These are phyloP conservation scores for Lagorchestes hirsutus DNA, from an alignment of 2,797 vertebrate genomes.

Conservation along the genomic window DNA sequence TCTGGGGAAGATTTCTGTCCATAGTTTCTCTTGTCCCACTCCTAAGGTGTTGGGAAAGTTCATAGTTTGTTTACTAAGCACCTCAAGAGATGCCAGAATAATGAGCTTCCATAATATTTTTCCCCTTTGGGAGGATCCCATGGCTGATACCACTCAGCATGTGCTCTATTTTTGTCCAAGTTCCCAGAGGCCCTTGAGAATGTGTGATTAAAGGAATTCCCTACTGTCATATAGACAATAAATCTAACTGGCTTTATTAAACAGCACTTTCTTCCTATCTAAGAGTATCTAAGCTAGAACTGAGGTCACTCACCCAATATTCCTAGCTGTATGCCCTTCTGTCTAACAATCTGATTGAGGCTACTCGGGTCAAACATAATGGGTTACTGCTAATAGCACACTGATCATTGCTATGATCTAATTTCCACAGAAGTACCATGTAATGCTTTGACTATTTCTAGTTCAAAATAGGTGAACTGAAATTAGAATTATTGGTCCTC, in stretches of 20 bases:
- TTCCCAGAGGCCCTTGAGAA: conserved; percentile 72
- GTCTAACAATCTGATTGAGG: conserved; percentile 27
- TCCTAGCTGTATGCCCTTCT: not conserved
- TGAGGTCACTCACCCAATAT: conserved; percentile 43
- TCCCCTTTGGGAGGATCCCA: conserved; percentile 56
- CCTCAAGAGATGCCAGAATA: conserved; percentile 55
- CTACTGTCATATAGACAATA: conserved; percentile 65
- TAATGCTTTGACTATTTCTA: conserved; percentile 39
- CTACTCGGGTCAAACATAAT: not conserved
- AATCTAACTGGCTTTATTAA: conserved; percentile 74
- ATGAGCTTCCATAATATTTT: conserved; percentile 51
- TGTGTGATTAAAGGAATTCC: conserved; percentile 76
- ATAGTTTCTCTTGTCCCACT: not conserved
- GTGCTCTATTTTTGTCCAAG: conserved; percentile 67
- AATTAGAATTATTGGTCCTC: conserved; percentile 25
- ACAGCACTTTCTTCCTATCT: conserved; percentile 48
- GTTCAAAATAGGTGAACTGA: not conserved
- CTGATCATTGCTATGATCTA: not conserved
- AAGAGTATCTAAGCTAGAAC: conserved; percentile 41
- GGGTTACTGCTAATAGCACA: not conserved
- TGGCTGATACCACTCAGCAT: conserved; percentile 62
- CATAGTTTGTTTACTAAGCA: conserved; percentile 46
- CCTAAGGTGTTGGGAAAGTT: not conserved
- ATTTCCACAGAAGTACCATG: conserved; percentile 18
- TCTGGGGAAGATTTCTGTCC: conserved; percentile 11